These are phyloP conservation scores for Albula goreensis DNA, from an alignment of 2,113 vertebrate species.

Conservation along the genomic window DNA sequence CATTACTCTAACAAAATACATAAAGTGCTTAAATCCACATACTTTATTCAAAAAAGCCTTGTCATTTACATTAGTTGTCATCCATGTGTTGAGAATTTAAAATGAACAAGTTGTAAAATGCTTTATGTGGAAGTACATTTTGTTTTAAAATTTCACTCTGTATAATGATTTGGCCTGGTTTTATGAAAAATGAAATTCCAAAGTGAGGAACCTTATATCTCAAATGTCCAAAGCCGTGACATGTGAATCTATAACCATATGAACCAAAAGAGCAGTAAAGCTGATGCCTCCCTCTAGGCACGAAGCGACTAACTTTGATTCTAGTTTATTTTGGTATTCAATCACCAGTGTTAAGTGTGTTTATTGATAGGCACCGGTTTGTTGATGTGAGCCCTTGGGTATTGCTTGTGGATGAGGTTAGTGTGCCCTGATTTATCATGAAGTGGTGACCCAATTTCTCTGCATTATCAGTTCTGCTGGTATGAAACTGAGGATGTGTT, in stretches of 20 bases:
- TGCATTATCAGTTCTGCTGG: not conserved
- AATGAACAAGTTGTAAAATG: not conserved
- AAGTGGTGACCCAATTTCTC: not conserved
- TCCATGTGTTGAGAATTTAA: not conserved
- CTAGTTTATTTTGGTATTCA: not conserved
- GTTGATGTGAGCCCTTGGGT: not conserved
- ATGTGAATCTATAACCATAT: not conserved
- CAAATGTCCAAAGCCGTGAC: not conserved
- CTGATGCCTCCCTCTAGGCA: not conserved
- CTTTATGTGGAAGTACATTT: not conserved
- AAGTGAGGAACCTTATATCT: not conserved
- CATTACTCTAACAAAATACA: not conserved
- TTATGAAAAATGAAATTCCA: not conserved
- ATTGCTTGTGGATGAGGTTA: not conserved
- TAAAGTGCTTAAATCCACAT: not conserved
- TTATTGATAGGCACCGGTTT: not conserved
- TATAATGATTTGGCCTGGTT: not conserved
- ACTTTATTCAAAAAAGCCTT: not conserved
- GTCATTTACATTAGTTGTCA: not conserved
- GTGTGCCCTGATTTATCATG: not conserved
- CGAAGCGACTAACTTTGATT: no score
- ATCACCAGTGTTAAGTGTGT: not conserved
- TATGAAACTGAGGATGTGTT: not conserved
- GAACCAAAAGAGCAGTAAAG: not conserved
- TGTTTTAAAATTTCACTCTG: not conserved